Conservation (phyloP, 2,888 invertebrate species). For the Ochropacha duplaris region DNA sequence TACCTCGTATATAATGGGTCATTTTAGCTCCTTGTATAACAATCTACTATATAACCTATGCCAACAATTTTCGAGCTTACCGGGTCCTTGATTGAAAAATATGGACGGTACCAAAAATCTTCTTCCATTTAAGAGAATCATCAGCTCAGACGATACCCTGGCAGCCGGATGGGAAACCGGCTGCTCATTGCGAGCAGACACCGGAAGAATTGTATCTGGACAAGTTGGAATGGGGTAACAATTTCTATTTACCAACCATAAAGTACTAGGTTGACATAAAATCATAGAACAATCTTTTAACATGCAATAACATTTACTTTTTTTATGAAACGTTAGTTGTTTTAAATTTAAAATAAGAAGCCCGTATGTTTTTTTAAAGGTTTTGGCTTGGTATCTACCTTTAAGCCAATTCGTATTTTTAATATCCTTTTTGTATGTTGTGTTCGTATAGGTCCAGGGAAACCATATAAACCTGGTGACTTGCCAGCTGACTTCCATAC, state of each 20-base stretch:
- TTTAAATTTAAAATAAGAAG: not conserved
- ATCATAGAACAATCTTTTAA: not conserved
- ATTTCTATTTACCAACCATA: not conserved
- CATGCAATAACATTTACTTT: no score
- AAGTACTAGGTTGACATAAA: not conserved
- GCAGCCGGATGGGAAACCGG: constrained; percentile 81
- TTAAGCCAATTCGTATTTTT: no score
- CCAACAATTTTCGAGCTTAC: no score
- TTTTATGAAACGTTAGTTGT: not conserved
- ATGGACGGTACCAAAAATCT: not conserved
- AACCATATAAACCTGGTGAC: constrained; percentile 62
- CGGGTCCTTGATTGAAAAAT: no score
- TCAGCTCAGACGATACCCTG: constrained; percentile 91
- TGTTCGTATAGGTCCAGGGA: constrained; percentile 57
- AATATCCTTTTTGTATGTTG: no score
- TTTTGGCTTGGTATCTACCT: no score
- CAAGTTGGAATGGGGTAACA: constrained; percentile 84
- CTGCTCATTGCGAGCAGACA: constrained; percentile 56
- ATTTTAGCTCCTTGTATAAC: no score
- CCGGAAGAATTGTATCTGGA: constrained; percentile 87
- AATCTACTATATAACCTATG: no score
- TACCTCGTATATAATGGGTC: no score
- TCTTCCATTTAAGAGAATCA: constrained; percentile 81
- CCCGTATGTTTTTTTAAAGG: no score
- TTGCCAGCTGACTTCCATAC: constrained; percentile 75